A percentile compares a stretch with the other conserved stretches of the same genome.
phyloP scores from a whole-genome alignment of 2,888 invertebrate species.

The Cylindroiulus punctatus region DNA sequence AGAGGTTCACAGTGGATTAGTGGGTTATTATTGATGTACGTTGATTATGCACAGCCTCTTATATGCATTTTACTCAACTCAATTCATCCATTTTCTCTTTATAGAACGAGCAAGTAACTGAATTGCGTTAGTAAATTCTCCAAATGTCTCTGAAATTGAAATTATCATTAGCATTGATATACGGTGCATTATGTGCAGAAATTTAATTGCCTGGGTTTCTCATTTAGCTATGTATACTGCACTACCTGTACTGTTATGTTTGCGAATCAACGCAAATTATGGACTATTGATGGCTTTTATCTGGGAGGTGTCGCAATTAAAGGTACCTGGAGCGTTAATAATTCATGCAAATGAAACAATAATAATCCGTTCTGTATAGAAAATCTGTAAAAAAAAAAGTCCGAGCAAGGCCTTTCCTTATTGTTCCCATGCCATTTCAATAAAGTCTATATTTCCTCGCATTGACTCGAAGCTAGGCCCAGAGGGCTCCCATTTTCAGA shows the following conservation, averaged over 20 bases:
- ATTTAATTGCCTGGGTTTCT: not conserved
- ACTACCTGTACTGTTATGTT: too few species aligned
- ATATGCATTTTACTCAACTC: too few species aligned
- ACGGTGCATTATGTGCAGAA: too few species aligned
- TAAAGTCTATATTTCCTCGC: slow-evolving; percentile 15
- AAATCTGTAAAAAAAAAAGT: not conserved
- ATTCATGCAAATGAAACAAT: slow-evolving; percentile 39
- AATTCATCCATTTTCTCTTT: too few species aligned
- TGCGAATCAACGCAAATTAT: not conserved
- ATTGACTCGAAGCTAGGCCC: not conserved
- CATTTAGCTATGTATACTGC: too few species aligned
- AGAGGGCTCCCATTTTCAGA: not conserved
- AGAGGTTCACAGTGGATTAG: too few species aligned
- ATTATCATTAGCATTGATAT: not conserved
- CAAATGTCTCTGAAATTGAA: not conserved
- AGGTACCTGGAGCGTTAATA: not conserved
- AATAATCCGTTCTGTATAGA: not conserved
- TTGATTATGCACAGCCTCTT: too few species aligned
- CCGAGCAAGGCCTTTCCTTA: not conserved
- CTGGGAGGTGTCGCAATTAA: slow-evolving; percentile 22
- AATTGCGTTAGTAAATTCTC: too few species aligned
- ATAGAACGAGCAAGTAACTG: too few species aligned
- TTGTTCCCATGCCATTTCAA: slow-evolving; percentile 17
- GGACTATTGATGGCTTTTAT: not conserved
- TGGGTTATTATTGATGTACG: too few species aligned